These are phyloP conservation scores for Blennius ocellaris DNA, from an alignment of 2,113 vertebrate species.

Conservation along the genomic window DNA sequence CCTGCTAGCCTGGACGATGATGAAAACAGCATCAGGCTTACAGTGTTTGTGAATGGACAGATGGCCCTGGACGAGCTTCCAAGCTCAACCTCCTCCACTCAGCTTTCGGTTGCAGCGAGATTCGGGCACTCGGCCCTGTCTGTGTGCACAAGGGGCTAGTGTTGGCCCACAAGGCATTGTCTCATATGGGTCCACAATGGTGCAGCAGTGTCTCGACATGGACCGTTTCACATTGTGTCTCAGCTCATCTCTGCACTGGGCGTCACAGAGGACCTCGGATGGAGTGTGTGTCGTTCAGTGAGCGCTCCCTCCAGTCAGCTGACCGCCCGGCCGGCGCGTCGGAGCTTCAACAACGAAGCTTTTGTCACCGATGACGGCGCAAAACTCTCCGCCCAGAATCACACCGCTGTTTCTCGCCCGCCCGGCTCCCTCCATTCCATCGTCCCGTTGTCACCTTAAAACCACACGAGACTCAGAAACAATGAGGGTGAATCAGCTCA, in stretches of 20 bases:
- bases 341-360: slow-evolving; percentile 32
- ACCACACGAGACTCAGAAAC: too few relatives aligned
- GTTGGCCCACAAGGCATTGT: slow-evolving; percentile 18
- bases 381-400: not conserved
- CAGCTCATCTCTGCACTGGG: slow-evolving; percentile 21
- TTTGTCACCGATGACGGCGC: not conserved
- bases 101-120: not conserved
- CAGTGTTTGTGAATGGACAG: not conserved
- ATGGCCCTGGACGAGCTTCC: not conserved
- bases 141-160: not conserved
- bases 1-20: not conserved
- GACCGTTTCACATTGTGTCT: slow-evolving; percentile 7
- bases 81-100: not conserved
- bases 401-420: not conserved
- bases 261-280: slow-evolving; percentile 4
- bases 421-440: not conserved
- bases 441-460: too few relatives aligned
- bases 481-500: too few relatives aligned
- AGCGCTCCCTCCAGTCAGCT: slow-evolving; percentile 43
- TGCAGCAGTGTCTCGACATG: slow-evolving; percentile 25
- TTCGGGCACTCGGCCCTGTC: not conserved
- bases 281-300: slow-evolving; percentile 30
- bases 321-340: slow-evolving; percentile 14
- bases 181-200: slow-evolving; percentile 31
- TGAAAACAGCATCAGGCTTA: not conserved